Percentiles rank a stretch among this genome's conserved stretches.
These are phyloP conservation scores for Potorous gilbertii DNA, from an alignment of 2,797 vertebrate species.

Conservation along the genomic window DNA sequence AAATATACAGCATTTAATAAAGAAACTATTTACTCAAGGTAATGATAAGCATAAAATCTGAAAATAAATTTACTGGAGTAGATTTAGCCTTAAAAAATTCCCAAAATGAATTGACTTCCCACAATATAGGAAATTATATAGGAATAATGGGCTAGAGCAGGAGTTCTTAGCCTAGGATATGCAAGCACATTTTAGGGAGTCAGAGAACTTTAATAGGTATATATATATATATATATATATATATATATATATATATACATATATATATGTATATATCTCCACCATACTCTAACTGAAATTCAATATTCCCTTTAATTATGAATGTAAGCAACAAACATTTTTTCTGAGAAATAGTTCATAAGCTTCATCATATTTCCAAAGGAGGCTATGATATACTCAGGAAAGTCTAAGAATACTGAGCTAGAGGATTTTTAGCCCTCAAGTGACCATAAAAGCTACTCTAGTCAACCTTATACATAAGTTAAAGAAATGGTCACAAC, in stretches of 20 bases:
- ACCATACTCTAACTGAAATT: not conserved
- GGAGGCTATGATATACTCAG: not conserved
- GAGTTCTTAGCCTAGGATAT: not conserved
- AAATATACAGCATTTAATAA: not conserved
- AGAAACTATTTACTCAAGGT: not conserved
- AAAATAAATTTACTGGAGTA: not conserved
- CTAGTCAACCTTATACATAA: not conserved
- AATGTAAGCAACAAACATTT: not conserved
- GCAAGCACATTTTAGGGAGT: not conserved
- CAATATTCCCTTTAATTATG: not conserved
- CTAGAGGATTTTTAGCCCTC: not conserved
- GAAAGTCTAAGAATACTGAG: not conserved
- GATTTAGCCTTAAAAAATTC: not conserved
- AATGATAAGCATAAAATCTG: not conserved
- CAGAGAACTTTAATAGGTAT: not conserved
- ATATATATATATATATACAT: no score
- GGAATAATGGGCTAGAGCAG: not conserved
- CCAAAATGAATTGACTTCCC: not conserved
- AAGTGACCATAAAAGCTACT: not conserved
- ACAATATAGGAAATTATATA: not conserved
- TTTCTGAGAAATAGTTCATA: not conserved
- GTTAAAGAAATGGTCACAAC: not conserved
- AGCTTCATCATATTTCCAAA: not conserved
- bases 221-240: no score
- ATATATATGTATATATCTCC: no score